These are phyloP conservation scores for Aspidiotus destructor DNA, from an alignment of 2,888 invertebrate genomes.

Conservation along the genomic window DNA sequence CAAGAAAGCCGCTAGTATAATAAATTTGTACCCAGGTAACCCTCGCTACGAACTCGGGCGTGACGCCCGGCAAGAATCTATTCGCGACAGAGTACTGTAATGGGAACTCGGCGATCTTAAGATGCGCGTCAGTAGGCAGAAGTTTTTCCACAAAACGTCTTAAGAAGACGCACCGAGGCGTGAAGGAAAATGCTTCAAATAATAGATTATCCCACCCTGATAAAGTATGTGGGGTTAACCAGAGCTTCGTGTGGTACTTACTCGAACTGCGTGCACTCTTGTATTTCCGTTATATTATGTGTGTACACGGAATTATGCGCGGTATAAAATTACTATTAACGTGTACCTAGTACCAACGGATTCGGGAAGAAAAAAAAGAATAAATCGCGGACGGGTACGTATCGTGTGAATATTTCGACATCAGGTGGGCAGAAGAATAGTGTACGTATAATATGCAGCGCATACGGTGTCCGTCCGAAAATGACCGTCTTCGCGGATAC, in stretches of 20 bases:
- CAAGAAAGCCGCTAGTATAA: conserved; percentile 11
- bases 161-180: conserved; percentile 22
- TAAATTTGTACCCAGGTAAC: conserved; percentile 21
- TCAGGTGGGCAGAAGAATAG: too few relatives aligned
- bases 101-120: too few relatives aligned
- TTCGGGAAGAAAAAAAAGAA: too few relatives aligned
- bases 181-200: conserved; percentile 26
- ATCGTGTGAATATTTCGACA: too few relatives aligned
- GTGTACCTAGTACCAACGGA: too few relatives aligned
- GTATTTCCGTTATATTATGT: conserved; percentile 1
- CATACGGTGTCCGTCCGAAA: too few relatives aligned
- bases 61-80: background rate
- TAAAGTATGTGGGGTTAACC: conserved; percentile 10
- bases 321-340: too few relatives aligned
- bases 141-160: conserved; percentile 16
- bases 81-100: too few relatives aligned
- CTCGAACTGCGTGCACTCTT: background rate
- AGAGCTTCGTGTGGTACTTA: background rate
- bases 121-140: background rate
- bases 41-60: conserved; percentile 21
- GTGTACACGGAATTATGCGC: too few relatives aligned
- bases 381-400: too few relatives aligned
- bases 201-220: conserved; percentile 32
- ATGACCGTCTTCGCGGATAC: too few relatives aligned
- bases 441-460: too few relatives aligned